Percentiles rank a stretch among this genome's conserved stretches.
Conservation (phyloP, 2,113 vertebrate species). For the Morone chrysops region DNA sequence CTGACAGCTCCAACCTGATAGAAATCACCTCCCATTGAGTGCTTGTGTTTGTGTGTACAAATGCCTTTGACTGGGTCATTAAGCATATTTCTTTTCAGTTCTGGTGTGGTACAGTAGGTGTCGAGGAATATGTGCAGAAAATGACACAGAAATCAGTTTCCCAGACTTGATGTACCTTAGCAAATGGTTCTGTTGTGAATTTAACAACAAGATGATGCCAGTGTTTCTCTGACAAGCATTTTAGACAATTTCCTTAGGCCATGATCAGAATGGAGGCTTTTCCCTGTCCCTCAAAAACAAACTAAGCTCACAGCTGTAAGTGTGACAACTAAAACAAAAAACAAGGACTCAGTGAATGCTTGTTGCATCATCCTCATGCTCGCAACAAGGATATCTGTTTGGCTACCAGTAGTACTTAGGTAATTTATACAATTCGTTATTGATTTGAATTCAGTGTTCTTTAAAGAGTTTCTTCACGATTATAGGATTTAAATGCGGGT, state of each 20-base stretch:
- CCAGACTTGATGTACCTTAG: slow-evolving; percentile 2
- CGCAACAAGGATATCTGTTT: not conserved
- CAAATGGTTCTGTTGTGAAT: slow-evolving; percentile 15
- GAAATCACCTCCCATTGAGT: slow-evolving; percentile 15
- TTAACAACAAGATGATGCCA: not conserved
- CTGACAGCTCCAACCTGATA: slow-evolving; percentile 39
- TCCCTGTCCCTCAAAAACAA: slow-evolving; percentile 4
- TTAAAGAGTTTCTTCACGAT: not conserved
- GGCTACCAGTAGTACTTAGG: not conserved
- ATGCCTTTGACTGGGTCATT: slow-evolving; percentile 39
- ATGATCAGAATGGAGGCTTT: slow-evolving; percentile 2
- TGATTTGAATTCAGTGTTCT: too few relatives aligned
- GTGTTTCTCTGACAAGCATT: slow-evolving; percentile 25
- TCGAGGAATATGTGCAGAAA: not conserved
- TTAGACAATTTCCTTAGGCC: slow-evolving; percentile 16
- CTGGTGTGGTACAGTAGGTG: slow-evolving; percentile 2
- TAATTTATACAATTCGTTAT: not conserved
- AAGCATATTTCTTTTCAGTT: not conserved
- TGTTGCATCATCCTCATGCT: slow-evolving; percentile 7
- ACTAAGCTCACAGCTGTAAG: not conserved
- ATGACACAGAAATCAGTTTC: not conserved
- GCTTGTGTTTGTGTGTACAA: slow-evolving; percentile 39
- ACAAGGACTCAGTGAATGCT: not conserved
- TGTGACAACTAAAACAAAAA: slow-evolving; percentile 8
- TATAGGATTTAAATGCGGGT: not conserved